Evolutionary conservation across 2,797 vertebrate species (phyloP), one percentile per base, ranked within the genome.

Genomic region (Tadarida brasiliensis): DNA sequence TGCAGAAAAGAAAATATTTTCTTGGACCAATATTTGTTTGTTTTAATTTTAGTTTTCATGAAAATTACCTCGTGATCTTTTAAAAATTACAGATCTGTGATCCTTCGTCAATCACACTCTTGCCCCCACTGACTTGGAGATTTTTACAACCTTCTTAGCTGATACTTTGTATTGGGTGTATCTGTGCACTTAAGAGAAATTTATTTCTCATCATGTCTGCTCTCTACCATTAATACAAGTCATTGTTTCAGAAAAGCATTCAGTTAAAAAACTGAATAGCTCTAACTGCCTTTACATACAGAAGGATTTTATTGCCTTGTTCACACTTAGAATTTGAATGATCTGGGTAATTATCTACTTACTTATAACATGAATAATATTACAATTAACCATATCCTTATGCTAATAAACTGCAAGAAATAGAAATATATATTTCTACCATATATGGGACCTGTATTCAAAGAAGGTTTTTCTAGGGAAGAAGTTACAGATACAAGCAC

Each of bases 1-100:
- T 54, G 12, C 4, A 65, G 16, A 26, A 67, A 16, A 91, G 35
- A 83, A 94, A 95, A 87, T 20, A 65, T 59, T n/a, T 94, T 90
- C 61, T 78, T 59, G 80, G 24, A 47, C 3, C 2, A 93, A 11
- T 44, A 26, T 70, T 68, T 57, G 24, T 47, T 59, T 67, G 44
- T 16, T 77, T 59, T 44, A 59, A 68, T 76, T 92, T 84, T 81
- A 57, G 14, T 70, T 9, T 30, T 84, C 8, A 54, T 24, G 26
- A n/a, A 8, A 81, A 22, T 67, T 65, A 35, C 28, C 14, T 47
- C 47, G 30, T 57, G 28, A 86, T 47, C 5, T 82, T 76, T 61
- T 24, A 65, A 84, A 88, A 91, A 91, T 73, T 22, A 70, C 0
- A 47, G 24, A n/a, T 44, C 44, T 83, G 5, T 3, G 11, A 39